Percentiles rank a stretch among this genome's conserved stretches.
Conservation (phyloP, 2,113 vertebrate species). For the Tiliqua scincoides region DNA sequence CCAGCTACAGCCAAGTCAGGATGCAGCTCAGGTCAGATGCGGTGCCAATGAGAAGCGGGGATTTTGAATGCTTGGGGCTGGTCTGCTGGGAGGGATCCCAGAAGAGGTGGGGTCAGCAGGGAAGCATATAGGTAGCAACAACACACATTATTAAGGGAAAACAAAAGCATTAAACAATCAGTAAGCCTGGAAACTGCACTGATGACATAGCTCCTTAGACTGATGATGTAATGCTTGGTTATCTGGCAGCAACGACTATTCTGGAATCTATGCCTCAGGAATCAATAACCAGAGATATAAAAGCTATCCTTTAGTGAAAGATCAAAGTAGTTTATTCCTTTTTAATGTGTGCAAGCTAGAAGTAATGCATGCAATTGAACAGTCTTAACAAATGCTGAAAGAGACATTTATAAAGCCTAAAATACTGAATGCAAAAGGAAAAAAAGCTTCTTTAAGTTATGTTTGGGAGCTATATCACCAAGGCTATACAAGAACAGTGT, state of each 20-base stretch:
- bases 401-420: slow-evolving; percentile 21
- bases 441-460: slow-evolving; percentile 38
- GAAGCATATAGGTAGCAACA: background rate
- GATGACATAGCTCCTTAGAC: background rate
- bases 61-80: too few species aligned
- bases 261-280: slow-evolving; percentile 14
- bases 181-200: background rate
- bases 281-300: slow-evolving; percentile 6
- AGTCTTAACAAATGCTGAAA: slow-evolving; percentile 37
- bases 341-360: slow-evolving; percentile 53
- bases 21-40: too few species aligned
- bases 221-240: background rate
- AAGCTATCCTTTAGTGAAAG: slow-evolving; percentile 34
- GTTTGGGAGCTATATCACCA: slow-evolving; percentile 43
- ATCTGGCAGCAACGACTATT: slow-evolving; percentile 9
- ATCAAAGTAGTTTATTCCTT: slow-evolving; percentile 15
- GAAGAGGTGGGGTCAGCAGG: too few species aligned
- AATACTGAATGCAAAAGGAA: slow-evolving; percentile 37
- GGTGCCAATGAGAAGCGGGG: too few species aligned
- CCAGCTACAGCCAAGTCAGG: too few species aligned
- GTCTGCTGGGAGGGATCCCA: too few species aligned
- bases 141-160: background rate
- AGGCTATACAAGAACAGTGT: accelerated
- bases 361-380: slow-evolving; percentile 28
- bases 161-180: background rate